Conservation (phyloP, 2,888 invertebrate species). For the Ischnura elegans region DNA sequence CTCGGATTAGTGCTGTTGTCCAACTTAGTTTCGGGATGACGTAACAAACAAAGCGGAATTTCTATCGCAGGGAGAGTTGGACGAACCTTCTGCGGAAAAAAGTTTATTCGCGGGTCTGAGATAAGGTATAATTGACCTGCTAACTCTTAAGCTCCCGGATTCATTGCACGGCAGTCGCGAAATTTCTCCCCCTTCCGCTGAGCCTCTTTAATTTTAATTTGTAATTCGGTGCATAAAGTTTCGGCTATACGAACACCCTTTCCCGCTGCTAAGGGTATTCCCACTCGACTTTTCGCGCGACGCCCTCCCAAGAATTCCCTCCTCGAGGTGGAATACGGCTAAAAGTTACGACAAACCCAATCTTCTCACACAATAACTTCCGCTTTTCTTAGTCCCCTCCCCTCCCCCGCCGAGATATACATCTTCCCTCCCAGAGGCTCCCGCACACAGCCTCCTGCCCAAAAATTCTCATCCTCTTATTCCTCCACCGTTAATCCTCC, state of each 20-base stretch:
- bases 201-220: constrained; percentile 59
- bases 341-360: constrained; percentile 65
- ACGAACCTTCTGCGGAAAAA: constrained; percentile 41
- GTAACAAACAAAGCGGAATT: constrained; percentile 16
- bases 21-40: constrained; percentile 4
- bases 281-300: background rate
- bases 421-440: constrained; percentile 3
- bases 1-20: constrained; percentile 9
- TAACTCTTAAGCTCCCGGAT: constrained; percentile 40
- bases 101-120: constrained; percentile 42
- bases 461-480: constrained; percentile 63
- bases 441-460: background rate
- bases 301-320: constrained; percentile 47
- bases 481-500: constrained; percentile 46
- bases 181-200: constrained; percentile 17
- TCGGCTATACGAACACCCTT: background rate
- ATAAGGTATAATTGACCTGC: constrained; percentile 54
- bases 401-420: constrained; percentile 54
- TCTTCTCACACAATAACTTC: constrained; percentile 65
- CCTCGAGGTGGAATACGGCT: constrained; percentile 56
- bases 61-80: constrained; percentile 13
- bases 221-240: constrained; percentile 62
- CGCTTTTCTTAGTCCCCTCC: constrained; percentile 59
- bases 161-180: constrained; percentile 53
- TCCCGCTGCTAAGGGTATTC: no score